Base-by-base conservation (phyloP, 2,113 vertebrate species). In the Talpa occidentalis region DNA sequence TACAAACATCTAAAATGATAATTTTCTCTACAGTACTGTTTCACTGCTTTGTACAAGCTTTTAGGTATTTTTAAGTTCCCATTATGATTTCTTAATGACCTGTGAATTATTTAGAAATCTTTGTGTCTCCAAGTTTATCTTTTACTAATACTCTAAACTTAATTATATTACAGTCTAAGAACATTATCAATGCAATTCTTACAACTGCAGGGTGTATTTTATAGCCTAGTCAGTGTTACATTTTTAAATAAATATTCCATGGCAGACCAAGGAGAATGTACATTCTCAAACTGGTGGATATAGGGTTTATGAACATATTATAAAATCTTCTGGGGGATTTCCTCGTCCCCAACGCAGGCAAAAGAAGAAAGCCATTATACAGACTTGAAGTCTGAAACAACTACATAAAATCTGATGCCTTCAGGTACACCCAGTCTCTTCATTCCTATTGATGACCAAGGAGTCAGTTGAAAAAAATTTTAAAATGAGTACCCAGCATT, bases 191-290 rank as follows among this genome's bases (percentile, higher is more conserved):
- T 79, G 78, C 42, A 90, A 90, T 69, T 86, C 47, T 73, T 86
- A 85, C 85, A 90, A 7, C 70, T 26, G 79, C 49, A 79, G 66
- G 81, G 86, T 72, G 64, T 86, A 91, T 56, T 86, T 56, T 32
- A 90, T 4, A 42, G 79, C 17, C 64, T 64, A 64, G 64, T 79
- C 3, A 15, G 72, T 49, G 52, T 28, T 30, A n/a, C 24, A 28
- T 69, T 76, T 77, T 77, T 72, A 28, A 52, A 70, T 49, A 85
- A 64, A 64, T 73, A 67, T 37, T 56, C 15, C 66, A 84, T 42
- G 42, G 26, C 78, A 88, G 47, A 86, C 62, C 35, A 59, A 91
- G 32, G 76, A 69, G 47, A 93, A 93, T 32, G 30, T 84, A 35
- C 8, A 69, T 42, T 83, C 40, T 88, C 35, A 49, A 78, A 88